Conservation (phyloP, 1,140 invertebrate species). For the Leptinotarsa defecta region DNA sequence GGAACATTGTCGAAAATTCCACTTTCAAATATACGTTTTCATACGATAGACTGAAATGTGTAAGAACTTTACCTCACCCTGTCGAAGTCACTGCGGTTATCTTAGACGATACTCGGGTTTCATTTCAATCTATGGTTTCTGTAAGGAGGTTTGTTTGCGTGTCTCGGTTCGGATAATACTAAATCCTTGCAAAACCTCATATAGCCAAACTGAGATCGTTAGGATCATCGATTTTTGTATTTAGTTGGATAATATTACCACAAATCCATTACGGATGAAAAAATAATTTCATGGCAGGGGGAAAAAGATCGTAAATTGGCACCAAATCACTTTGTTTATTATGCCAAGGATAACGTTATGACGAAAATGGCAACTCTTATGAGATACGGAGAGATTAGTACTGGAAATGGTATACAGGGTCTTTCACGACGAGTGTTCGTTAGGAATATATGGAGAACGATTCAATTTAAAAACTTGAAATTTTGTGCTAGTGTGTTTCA, state of each 20-base stretch:
- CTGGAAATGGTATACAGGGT: too few species aligned
- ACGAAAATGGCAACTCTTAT: not conserved
- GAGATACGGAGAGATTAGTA: too few species aligned
- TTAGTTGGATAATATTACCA: constrained; percentile 9
- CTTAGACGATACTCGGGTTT: too few species aligned
- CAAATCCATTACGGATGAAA: not conserved
- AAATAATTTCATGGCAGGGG: not conserved
- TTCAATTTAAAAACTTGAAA: too few species aligned
- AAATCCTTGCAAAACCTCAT: not conserved
- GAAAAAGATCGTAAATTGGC: not conserved
- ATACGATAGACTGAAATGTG: too few species aligned
- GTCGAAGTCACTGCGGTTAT: too few species aligned
- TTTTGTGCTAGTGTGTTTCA: too few species aligned
- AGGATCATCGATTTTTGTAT: constrained; percentile 10
- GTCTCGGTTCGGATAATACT: not conserved
- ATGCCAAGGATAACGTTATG: not conserved
- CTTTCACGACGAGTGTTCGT: too few species aligned
- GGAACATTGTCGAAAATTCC: too few species aligned
- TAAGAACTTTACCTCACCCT: too few species aligned
- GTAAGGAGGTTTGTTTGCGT: not conserved
- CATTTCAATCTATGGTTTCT: not conserved
- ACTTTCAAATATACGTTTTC: too few species aligned
- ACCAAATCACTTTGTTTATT: not conserved
- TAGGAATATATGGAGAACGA: too few species aligned
- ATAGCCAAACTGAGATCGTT: not conserved